Conservation (phyloP, 1,140 invertebrate species). For the Achatina immaculata region DNA sequence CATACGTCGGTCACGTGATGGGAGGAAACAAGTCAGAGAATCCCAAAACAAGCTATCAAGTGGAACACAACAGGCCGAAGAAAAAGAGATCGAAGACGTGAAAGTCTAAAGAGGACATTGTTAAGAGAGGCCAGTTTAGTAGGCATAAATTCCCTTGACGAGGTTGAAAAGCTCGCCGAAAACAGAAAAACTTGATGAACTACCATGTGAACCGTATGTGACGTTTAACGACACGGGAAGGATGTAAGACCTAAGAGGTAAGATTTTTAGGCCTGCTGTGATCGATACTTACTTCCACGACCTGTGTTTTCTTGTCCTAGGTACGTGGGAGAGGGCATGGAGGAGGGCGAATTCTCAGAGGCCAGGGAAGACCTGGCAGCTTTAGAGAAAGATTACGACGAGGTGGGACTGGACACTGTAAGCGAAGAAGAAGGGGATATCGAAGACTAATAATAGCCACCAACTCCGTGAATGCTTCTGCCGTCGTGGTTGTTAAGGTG, state of each 20-base stretch:
- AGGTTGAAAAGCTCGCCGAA: neutral
- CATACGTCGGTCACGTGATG: too few species aligned
- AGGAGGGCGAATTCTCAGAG: slow-evolving; percentile 76
- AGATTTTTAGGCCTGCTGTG: neutral
- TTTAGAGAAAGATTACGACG: slow-evolving; percentile 81
- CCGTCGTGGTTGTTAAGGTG: too few species aligned
- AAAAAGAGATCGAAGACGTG: too few species aligned
- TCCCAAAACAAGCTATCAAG: too few species aligned
- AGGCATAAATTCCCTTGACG: too few species aligned
- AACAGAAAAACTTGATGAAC: neutral
- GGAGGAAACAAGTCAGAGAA: too few species aligned
- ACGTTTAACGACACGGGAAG: too few species aligned
- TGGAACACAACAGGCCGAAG: too few species aligned
- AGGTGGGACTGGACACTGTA: slow-evolving; percentile 81
- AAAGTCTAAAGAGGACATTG: too few species aligned
- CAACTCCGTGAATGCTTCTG: neutral
- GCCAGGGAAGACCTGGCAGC: neutral
- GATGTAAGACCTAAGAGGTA: neutral
- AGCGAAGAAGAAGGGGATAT: slow-evolving; percentile 76
- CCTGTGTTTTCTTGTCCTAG: neutral
- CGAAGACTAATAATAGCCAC: slow-evolving; percentile 50
- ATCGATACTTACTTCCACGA: neutral
- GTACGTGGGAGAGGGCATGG: slow-evolving; percentile 77
- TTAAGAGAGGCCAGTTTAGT: too few species aligned
- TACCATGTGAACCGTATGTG: neutral